Evolutionary conservation across 2,888 invertebrate species (phyloP), one percentile per base, ranked within the genome.

Genomic region (Artemia sinica): DNA sequence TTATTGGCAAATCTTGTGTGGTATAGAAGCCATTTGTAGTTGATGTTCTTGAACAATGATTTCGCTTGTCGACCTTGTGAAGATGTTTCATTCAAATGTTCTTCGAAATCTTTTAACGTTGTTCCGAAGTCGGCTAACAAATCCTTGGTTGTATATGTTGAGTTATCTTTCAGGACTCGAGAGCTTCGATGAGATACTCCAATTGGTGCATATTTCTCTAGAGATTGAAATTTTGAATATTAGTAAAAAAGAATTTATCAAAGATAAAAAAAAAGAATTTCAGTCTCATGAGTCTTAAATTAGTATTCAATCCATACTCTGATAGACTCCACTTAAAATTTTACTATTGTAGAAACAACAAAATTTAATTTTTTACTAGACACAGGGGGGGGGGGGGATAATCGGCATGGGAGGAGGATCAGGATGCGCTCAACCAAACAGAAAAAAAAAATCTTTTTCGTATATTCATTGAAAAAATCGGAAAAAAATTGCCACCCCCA

Each of bases 11-110:
- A 58, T 18, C 18, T 58, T n/a, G n/a, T 58, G 10, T 58, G 58
- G 58, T 58, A 18, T 14, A 58, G n/a, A n/a, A 58, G 58, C 58
- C 58, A 58, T 58, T 58, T 58, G 58, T 58, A 58, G 18, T 58
- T 18, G 10, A 58, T 14, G 18, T 18, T 18, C 9, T 58, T 58
- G 58, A 58, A 58, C 2, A 58, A 58, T 14, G 8, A 14, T 58
- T 18, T 58, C 58, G 14, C 58, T 14, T 18, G n/a, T n/a, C 58
- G 58, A 8, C 58, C 58, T 28, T 28, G 28, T 28, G 28, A 28
- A 14, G 58, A 58, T 14, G 58, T 58, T 58, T n/a, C n/a, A 18
- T 58, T 58, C 8, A 58, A n/a, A 18, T 58, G 58, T n/a, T 58
- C 58, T n/a, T 14, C 58, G 10, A 14, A 58, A 58, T 18, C 58